Evolutionary conservation across 2,113 vertebrate genomes (phyloP).

Genomic region (Plestiodon gilberti): DNA sequence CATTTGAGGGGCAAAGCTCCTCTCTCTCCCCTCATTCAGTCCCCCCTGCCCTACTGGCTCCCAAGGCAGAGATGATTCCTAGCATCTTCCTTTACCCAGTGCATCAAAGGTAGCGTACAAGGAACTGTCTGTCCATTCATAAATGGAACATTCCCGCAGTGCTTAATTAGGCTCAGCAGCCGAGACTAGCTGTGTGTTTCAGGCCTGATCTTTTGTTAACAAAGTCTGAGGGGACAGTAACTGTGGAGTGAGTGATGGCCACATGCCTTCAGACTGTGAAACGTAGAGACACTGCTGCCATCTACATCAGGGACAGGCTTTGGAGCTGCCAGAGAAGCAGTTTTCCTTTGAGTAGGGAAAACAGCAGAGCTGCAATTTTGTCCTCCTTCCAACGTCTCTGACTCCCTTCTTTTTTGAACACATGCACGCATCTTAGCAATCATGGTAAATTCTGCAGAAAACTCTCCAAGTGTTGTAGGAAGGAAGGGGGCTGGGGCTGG

Average conservation of each 20-base stretch:
- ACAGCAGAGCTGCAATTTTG: neutral
- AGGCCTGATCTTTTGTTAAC: conserved; percentile 35
- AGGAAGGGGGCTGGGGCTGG: neutral
- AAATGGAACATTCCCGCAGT: conserved; percentile 28
- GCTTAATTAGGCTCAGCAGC: conserved; percentile 30
- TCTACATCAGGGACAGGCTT: neutral
- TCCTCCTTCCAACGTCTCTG: neutral
- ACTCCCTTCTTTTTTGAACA: neutral
- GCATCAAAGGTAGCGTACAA: neutral
- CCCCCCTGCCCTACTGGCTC: neutral
- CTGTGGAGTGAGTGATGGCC: conserved; percentile 21
- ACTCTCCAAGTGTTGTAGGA: neutral
- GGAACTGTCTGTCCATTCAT: conserved; percentile 26
- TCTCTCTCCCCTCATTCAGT: neutral
- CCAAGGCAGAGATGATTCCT: neutral
- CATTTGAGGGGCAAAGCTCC: neutral
- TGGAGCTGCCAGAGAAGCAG: neutral
- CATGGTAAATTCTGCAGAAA: neutral
- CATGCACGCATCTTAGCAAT: neutral
- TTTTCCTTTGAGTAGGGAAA: conserved; percentile 16
- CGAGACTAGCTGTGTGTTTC: conserved; percentile 5
- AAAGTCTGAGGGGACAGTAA: conserved; percentile 31
- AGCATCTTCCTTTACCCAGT: neutral
- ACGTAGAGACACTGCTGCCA: neutral
- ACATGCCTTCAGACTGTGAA: neutral